Conservation (phyloP, 2,888 invertebrate species). For the Dasypolia templi region DNA sequence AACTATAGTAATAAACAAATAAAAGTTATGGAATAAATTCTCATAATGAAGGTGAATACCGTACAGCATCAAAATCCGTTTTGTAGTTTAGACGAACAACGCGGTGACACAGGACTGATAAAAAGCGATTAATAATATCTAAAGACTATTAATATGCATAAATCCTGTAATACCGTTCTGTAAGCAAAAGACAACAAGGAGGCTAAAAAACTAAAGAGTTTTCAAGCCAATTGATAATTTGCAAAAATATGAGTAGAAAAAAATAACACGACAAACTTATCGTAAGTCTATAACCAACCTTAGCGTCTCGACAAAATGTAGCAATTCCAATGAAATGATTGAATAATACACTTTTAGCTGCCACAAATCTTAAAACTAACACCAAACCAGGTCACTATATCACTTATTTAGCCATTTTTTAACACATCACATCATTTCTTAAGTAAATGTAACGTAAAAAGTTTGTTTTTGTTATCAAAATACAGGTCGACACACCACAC, state of each 20-base stretch:
- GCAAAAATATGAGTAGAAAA: background rate
- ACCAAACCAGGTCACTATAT: slow-evolving; percentile 13
- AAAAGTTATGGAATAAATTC: too few relatives aligned
- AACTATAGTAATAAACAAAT: too few relatives aligned
- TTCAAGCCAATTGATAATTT: too few relatives aligned
- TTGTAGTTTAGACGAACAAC: too few relatives aligned
- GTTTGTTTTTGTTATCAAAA: slow-evolving; percentile 36
- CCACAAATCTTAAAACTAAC: slow-evolving; percentile 18
- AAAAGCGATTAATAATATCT: too few relatives aligned
- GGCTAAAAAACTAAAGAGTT: background rate
- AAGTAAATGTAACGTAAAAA: slow-evolving; percentile 21
- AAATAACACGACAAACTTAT: background rate
- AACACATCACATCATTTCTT: slow-evolving; percentile 15
- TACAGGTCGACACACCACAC: background rate
- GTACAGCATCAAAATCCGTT: background rate
- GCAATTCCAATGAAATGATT: slow-evolving; percentile 31
- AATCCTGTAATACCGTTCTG: background rate
- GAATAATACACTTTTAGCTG: slow-evolving; percentile 12
- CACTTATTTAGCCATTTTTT: slow-evolving; percentile 22
- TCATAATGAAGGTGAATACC: too few relatives aligned
- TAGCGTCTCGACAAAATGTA: slow-evolving; percentile 7
- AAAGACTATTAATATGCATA: too few relatives aligned
- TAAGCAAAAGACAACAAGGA: background rate
- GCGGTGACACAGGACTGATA: background rate
- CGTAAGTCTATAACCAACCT: slow-evolving; percentile 16